phyloP scores from a whole-genome alignment of 2,797 vertebrate species.

The Spheniscus humboldti region DNA sequence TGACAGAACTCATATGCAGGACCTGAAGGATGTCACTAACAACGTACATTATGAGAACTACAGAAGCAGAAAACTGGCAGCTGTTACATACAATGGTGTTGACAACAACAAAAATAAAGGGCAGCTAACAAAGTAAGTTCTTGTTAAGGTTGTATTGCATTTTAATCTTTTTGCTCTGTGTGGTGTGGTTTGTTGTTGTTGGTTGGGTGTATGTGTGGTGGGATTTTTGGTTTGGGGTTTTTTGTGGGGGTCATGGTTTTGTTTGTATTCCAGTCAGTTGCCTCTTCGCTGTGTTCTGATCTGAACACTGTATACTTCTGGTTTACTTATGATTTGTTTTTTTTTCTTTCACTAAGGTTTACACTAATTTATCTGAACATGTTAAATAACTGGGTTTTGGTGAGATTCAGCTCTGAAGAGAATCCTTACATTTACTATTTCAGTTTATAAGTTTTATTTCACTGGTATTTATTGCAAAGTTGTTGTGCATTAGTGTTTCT shows the following conservation, averaged over 20 bases:
- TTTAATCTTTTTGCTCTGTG: not conserved
- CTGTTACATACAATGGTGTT: constrained; percentile 97
- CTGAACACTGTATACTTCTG: not conserved
- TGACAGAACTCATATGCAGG: constrained; percentile 97
- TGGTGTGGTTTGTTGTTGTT: not conserved
- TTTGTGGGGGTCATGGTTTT: not conserved
- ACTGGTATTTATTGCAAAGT: not conserved
- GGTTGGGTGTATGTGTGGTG: not conserved
- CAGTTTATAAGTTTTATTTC: not conserved
- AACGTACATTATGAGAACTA: constrained; percentile 99
- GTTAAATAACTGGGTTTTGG: not conserved
- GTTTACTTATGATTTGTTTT: not conserved
- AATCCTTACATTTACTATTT: not conserved
- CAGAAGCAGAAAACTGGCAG: constrained; percentile 96
- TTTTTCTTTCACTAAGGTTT: not conserved
- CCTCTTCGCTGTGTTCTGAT: not conserved
- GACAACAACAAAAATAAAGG: constrained; percentile 97
- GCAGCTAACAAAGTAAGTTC: constrained; percentile 93
- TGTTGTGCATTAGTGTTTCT: not conserved
- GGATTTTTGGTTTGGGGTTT: not conserved
- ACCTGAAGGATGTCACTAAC: constrained; percentile 98
- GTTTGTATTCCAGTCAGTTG: not conserved
- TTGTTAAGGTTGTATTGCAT: not conserved
- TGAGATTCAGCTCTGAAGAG: not conserved
- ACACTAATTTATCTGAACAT: not conserved